phyloP scores from a whole-genome alignment of 2,113 vertebrate species.

The Neomonachus schauinslandi region DNA sequence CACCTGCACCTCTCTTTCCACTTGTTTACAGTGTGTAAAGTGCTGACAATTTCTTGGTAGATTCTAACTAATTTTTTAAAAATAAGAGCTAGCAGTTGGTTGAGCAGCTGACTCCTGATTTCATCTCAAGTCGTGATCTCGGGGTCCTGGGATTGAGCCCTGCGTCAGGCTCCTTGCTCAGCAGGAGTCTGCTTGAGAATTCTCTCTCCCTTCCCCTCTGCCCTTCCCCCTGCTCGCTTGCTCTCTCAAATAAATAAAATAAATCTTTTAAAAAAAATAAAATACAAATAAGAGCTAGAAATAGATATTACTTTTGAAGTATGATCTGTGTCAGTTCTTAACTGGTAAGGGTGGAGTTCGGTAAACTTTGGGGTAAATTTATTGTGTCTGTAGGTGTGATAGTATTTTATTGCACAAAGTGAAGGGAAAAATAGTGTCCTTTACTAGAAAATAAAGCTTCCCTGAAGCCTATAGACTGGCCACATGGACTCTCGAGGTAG shows the following conservation, averaged over 20 bases:
- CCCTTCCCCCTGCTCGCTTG: background rate
- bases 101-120: background rate
- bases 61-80: constrained; percentile 35
- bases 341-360: background rate
- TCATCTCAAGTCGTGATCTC: background rate
- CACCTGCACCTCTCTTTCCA: background rate
- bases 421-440: background rate
- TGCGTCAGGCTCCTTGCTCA: background rate
- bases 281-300: background rate
- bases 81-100: background rate
- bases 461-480: background rate
- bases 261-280: background rate
- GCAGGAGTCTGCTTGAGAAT: background rate
- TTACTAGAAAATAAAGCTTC: constrained; percentile 45
- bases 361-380: constrained; percentile 13
- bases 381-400: background rate
- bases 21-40: background rate
- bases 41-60: background rate
- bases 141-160: background rate
- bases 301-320: constrained; percentile 31
- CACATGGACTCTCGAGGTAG: background rate
- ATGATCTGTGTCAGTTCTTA: background rate
- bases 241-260: background rate
- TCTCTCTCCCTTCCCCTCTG: background rate
- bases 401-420: background rate